phyloP scores from a whole-genome alignment of 2,113 vertebrate genomes.

The Trichechus manatus region DNA sequence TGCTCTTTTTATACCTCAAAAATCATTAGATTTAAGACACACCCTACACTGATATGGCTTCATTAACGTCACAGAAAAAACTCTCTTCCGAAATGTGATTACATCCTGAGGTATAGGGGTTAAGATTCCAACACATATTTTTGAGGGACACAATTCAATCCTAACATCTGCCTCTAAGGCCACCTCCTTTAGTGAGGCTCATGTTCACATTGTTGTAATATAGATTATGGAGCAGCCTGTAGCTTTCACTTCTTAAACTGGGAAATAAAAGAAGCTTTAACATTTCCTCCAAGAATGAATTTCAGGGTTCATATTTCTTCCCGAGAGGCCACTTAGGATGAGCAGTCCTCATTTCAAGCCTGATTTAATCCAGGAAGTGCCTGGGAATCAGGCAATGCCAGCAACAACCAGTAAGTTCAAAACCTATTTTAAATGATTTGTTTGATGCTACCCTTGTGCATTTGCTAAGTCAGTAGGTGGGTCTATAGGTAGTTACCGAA shows the following conservation, averaged over 20 bases:
- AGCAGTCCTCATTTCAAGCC: constrained; percentile 45
- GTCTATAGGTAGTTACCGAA: neutral
- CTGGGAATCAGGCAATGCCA: constrained; percentile 39
- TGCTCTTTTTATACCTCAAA: neutral
- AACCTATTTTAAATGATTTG: neutral
- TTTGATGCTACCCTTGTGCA: neutral
- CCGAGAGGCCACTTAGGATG: constrained; percentile 9
- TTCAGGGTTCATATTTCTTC: constrained; percentile 34
- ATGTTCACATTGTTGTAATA: rapidly evolving
- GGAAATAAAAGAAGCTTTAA: constrained; percentile 23
- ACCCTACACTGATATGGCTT: no score
- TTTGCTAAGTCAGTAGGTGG: neutral
- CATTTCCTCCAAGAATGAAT: constrained; percentile 37
- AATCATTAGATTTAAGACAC: no score
- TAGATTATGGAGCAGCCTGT: neutral
- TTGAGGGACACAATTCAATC: neutral
- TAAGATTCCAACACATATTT: neutral
- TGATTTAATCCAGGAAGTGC: constrained; percentile 64
- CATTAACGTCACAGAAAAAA: neutral
- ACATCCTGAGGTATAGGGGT: neutral
- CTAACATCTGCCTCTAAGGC: neutral
- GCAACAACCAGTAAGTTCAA: neutral
- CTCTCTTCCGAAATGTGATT: neutral
- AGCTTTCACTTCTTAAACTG: constrained; percentile 20
- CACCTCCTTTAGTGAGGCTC: neutral